Evolutionary conservation across 2,888 invertebrate genomes (phyloP).

Genomic region (Drosophila setosimentum): DNA sequence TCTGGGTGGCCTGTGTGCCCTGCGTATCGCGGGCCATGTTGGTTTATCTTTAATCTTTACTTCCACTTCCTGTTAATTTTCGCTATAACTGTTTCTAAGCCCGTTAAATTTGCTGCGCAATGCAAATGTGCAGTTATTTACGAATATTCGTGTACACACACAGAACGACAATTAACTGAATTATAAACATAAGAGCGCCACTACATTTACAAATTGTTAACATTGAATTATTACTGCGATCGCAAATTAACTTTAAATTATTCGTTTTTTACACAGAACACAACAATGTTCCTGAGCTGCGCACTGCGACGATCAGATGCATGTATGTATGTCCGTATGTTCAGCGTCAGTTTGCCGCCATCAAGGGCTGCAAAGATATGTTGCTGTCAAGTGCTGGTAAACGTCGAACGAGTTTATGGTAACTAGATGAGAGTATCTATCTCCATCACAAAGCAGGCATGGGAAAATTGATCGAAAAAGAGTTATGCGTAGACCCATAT

Average conservation of each 20-base stretch:
- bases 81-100: slow-evolving; percentile 36
- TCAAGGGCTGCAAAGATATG: slow-evolving; percentile 17
- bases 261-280: slow-evolving; percentile 32
- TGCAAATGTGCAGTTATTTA: slow-evolving; percentile 62
- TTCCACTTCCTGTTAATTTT: slow-evolving; percentile 14
- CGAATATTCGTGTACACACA: slow-evolving; percentile 13
- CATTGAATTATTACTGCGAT: slow-evolving; percentile 27
- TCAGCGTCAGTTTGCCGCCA: slow-evolving; percentile 29
- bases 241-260: slow-evolving; percentile 11
- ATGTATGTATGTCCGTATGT: slow-evolving; percentile 2
- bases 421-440: background rate
- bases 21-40: slow-evolving; percentile 81
- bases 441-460: background rate
- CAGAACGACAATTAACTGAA: slow-evolving; percentile 4
- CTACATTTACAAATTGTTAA: slow-evolving; percentile 30
- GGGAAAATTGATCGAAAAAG: background rate
- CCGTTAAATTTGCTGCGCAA: slow-evolving; percentile 55
- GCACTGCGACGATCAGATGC: slow-evolving; percentile 10
- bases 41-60: slow-evolving; percentile 28
- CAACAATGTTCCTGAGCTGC: slow-evolving; percentile 31
- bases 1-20: slow-evolving; percentile 80
- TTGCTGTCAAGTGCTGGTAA: slow-evolving; percentile 11
- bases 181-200: background rate
- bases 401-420: background rate
- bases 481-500: background rate